phyloP scores from a whole-genome alignment of 2,888 invertebrate species.

The Acronicta aceris region DNA sequence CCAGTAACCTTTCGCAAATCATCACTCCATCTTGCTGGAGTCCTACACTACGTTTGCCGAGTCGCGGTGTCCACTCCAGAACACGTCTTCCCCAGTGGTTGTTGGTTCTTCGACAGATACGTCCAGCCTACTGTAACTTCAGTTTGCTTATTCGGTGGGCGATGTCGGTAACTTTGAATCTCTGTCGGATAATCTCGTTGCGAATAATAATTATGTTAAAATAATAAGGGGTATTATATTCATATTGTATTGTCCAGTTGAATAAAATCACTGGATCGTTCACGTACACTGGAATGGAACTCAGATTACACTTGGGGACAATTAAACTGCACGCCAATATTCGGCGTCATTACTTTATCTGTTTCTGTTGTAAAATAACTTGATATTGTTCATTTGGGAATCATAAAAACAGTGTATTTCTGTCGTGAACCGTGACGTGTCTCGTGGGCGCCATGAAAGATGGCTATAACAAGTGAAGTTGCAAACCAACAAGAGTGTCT shows the following conservation, averaged over 20 bases:
- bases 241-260: conserved; percentile 32
- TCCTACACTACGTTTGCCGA: too few species aligned
- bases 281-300: conserved; percentile 28
- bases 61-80: too few species aligned
- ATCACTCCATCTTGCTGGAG: too few species aligned
- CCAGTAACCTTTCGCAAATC: too few species aligned
- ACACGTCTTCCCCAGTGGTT: too few species aligned
- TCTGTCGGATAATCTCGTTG: too few species aligned
- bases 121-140: too few species aligned
- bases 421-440: neutral
- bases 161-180: too few species aligned
- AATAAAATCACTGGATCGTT: conserved; percentile 54
- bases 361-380: conserved; percentile 16
- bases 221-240: too few species aligned
- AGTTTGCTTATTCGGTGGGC: too few species aligned
- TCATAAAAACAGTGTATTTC: conserved; percentile 2
- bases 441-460: neutral
- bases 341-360: conserved; percentile 22
- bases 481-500: neutral
- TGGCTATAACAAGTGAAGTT: neutral
- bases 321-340: conserved; percentile 28
- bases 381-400: conserved; percentile 22
- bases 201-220: too few species aligned
- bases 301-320: conserved; percentile 53
- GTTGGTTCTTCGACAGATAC: too few species aligned